These are phyloP conservation scores for Melanotaenia pygmaea DNA, from an alignment of 2,797 vertebrate genomes.

Conservation along the genomic window DNA sequence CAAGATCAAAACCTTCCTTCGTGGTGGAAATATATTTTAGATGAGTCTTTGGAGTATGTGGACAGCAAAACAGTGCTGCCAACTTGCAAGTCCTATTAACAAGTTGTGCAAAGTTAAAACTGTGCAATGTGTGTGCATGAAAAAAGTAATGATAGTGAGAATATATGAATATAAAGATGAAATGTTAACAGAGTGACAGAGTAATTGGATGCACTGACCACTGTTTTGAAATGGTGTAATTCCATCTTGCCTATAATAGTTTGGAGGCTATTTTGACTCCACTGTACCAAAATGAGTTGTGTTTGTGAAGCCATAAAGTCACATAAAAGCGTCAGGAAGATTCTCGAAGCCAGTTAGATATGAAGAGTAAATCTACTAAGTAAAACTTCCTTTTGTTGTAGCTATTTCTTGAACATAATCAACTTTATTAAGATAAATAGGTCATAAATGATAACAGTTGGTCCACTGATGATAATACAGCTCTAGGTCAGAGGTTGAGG, in stretches of 20 bases:
- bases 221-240: conserved; percentile 31
- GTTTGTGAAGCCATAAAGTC: conserved; percentile 20
- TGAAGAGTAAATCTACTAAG: conserved; percentile 7
- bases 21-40: conserved; percentile 74
- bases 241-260: conserved; percentile 2
- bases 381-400: not conserved
- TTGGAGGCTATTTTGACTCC: conserved; percentile 7
- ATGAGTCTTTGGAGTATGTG: conserved; percentile 75
- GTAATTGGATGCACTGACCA: conserved; percentile 58
- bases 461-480: conserved; percentile 12
- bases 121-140: conserved; percentile 48
- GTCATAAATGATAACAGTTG: conserved; percentile 14
- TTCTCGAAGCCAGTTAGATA: not conserved
- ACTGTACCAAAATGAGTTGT: conserved; percentile 13
- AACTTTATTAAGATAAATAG: not conserved
- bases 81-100: conserved; percentile 76
- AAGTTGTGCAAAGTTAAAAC: conserved; percentile 76
- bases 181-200: conserved; percentile 50
- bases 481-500: conserved; percentile 57
- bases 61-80: conserved; percentile 75
- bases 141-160: conserved; percentile 44
- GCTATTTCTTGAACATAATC: not conserved
- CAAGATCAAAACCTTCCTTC: conserved; percentile 82
- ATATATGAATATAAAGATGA: conserved; percentile 41
- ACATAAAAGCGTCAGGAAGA: not conserved